Evolutionary conservation across 2,797 vertebrate genomes (phyloP).

Genomic region (Liasis olivaceus): DNA sequence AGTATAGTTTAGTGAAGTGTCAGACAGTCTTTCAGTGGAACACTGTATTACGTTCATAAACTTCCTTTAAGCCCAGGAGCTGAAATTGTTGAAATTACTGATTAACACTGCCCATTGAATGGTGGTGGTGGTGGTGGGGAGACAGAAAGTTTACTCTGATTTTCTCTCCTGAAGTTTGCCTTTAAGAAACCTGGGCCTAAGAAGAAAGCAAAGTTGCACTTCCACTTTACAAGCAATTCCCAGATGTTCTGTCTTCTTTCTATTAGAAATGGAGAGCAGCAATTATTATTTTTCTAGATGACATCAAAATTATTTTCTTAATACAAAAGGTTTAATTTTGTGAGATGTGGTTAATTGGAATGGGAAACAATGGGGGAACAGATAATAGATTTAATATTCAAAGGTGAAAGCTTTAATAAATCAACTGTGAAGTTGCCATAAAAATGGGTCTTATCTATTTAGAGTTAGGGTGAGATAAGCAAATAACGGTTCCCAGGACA

Average conservation of each 20-base stretch:
- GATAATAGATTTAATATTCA: conserved; percentile 52
- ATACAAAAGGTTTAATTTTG: conserved; percentile 67
- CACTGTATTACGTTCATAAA: neutral
- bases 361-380: conserved; percentile 46
- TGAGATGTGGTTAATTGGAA: conserved; percentile 47
- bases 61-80: neutral
- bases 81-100: neutral
- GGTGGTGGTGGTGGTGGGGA: neutral
- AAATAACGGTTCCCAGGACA: conserved; percentile 27
- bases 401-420: conserved; percentile 58
- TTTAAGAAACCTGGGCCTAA: conserved; percentile 30
- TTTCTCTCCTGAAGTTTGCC: conserved; percentile 27
- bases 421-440: conserved; percentile 45
- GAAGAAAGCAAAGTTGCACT: conserved; percentile 29
- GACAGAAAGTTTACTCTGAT: conserved; percentile 16
- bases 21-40: neutral
- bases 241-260: conserved; percentile 37
- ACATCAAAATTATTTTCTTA: conserved; percentile 23
- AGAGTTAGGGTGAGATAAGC: conserved; percentile 31
- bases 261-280: conserved; percentile 59
- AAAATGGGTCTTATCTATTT: conserved; percentile 44
- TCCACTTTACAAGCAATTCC: conserved; percentile 40
- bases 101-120: conserved; percentile 16
- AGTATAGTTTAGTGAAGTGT: conserved; percentile 11
- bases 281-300: conserved; percentile 45